Base-by-base conservation (phyloP, 1,140 invertebrate genomes). In the Drosophila biarmipes region DNA sequence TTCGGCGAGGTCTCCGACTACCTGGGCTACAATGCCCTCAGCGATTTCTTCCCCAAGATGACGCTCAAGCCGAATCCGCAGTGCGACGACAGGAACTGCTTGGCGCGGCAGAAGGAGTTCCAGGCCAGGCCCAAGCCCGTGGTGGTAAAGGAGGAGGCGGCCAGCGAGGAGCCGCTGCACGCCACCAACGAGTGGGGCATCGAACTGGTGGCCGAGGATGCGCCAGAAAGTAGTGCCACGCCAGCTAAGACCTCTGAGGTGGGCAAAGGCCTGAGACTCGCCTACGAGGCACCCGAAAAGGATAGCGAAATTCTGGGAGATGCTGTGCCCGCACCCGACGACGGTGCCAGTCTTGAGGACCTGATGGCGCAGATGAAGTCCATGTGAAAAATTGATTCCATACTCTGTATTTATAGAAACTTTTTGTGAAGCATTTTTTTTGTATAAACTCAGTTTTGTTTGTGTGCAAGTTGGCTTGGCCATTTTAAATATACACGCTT, bases 41-140 rank as follows among this genome's bases (percentile, higher is more conserved):
- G 96, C 76, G 99, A 99, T 92, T 99, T 97, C 93, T 99, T 99
- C 90, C 98, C 99, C 0, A 96, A 94, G 11, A 98, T 99, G 97
- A 94, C 93, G 29, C 94, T 99, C 61, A 97, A 96, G 92, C 98
- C 99, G 0, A 99, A 99, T 94, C 94, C 96, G 21, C 94, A 94
- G 66, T 99, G 99, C 93, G 97, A 98, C 55, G 98, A 99, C 91
- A 91, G 76, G 0, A 94, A 95, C 89, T 99, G 99, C 91, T 86
- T 93, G 45, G 76, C 93, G 78, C 93, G 96, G 46, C 98, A 99
- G 91, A 84, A 93, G 77, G 96, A 97, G 89, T 96, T 93, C 82
- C 93, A 94, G 78, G 92, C 94, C 12, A 92, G 92, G 55, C 93
- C 93, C 2, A 92, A 93, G 15, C 94, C 94, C 38, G 92, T 93